Percentiles rank a stretch among this genome's conserved stretches.
These are phyloP conservation scores for Macrochelys suwanniensis DNA, from an alignment of 2,797 vertebrate species.

Conservation along the genomic window DNA sequence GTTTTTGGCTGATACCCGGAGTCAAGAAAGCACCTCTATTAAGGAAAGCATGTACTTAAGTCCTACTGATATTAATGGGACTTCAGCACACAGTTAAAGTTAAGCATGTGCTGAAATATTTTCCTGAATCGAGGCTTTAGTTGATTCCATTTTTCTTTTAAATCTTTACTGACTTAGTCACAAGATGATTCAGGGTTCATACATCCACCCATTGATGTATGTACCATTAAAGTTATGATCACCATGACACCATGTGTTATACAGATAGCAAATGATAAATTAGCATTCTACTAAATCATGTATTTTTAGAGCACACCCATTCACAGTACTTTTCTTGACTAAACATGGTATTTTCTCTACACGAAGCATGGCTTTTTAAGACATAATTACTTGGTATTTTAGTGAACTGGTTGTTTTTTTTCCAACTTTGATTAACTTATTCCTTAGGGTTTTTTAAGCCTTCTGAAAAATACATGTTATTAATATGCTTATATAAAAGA, in stretches of 20 bases:
- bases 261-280: background rate
- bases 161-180: background rate
- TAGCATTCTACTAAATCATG: background rate
- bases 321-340: background rate
- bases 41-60: background rate
- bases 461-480: background rate
- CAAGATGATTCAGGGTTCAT: background rate
- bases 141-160: background rate
- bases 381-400: background rate
- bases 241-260: background rate
- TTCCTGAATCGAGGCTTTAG: background rate
- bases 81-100: too few species aligned
- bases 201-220: background rate
- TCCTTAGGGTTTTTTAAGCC: background rate
- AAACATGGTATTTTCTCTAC: too few species aligned
- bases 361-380: background rate
- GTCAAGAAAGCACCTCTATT: background rate
- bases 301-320: background rate
- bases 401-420: background rate
- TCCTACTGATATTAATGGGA: background rate
- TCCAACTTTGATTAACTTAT: background rate
- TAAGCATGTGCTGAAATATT: background rate
- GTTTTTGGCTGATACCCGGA: background rate
- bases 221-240: background rate
- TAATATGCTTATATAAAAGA: constrained; percentile 12